Evolutionary conservation across 2,797 vertebrate species (phyloP), one percentile per base, ranked within the genome.

Genomic region (Parotocinclus haroldoi): DNA sequence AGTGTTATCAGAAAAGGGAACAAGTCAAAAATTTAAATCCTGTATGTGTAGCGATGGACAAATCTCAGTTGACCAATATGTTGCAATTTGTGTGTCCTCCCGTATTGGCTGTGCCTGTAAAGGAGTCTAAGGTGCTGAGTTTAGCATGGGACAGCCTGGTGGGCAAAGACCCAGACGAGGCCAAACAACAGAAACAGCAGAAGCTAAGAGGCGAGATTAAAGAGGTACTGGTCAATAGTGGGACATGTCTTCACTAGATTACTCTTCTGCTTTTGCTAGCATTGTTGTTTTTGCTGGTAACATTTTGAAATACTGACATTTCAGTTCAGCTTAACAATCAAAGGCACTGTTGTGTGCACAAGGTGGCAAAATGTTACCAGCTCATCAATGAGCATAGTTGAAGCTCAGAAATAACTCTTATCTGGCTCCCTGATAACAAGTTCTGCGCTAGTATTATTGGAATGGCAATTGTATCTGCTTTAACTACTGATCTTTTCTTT

Each of bases 141-240:
- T 79, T 78, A 73, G 77, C 76, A 53, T 81, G 81, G 73, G 81
- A 76, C 71, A 79, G 78, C 67, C 77, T 85, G 75, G 68, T 81
- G 59, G 75, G 81, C 68, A 82, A 80, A 68, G 73, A 61, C 71
- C 71, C 80, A 7, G 83, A 82, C 61, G 81, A 82, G 72, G 75
- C 76, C 76, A 76, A 58, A 62, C 78, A 75, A 64, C 78, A 79
- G 77, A 82, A 70, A 74, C 71, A 76, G 63, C 78, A 79, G 75
- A 83, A 77, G 63, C 75, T 81, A 67, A 73, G 76, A 55, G 74
- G 53, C 46, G 79, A 82, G 63, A 82, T 83, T 54, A 75, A 75
- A 55, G 78, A 82, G 82, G 82, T 83, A 83, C 69, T 44, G 36
- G 36, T 52, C 44, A 58, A 38, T 1, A 46, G 68, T 66, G 56